Conservation (phyloP, 35 echinoderm and acorn worm genomes). For the Stichopus chloronotus region DNA sequence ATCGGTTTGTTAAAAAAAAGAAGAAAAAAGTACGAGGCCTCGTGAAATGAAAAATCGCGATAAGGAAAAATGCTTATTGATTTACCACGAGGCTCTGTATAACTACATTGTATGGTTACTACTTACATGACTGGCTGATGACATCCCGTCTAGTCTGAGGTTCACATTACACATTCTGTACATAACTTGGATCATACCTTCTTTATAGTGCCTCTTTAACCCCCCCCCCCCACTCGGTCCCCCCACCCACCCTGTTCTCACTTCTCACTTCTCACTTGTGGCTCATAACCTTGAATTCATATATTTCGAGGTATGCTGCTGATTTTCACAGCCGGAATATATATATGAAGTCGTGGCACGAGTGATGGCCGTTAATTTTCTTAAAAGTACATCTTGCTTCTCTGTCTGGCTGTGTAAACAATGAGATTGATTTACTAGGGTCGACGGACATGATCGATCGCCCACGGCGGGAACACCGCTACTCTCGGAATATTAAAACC, state of each 20-base stretch:
- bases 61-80: too few species aligned
- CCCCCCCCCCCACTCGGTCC: too few species aligned
- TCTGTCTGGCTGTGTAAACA: slow-evolving; percentile 45
- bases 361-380: neutral
- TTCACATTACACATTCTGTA: too few species aligned
- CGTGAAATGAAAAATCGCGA: too few species aligned
- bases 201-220: neutral
- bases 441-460: slow-evolving; percentile 6
- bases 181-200: too few species aligned
- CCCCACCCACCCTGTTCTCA: neutral
- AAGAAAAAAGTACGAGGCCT: too few species aligned
- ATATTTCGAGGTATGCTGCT: neutral
- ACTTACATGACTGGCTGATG: too few species aligned
- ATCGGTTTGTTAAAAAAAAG: too few species aligned
- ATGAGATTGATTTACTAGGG: neutral
- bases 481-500: neutral
- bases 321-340: neutral
- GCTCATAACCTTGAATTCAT: neutral
- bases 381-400: slow-evolving; percentile 42
- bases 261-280: neutral
- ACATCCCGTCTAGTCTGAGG: too few species aligned
- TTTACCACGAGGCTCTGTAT: too few species aligned
- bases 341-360: neutral
- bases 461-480: neutral
- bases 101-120: too few species aligned